Evolutionary conservation across 2,113 vertebrate species (phyloP), one percentile per base, ranked within the genome.

Genomic region (Eurypyga helias): DNA sequence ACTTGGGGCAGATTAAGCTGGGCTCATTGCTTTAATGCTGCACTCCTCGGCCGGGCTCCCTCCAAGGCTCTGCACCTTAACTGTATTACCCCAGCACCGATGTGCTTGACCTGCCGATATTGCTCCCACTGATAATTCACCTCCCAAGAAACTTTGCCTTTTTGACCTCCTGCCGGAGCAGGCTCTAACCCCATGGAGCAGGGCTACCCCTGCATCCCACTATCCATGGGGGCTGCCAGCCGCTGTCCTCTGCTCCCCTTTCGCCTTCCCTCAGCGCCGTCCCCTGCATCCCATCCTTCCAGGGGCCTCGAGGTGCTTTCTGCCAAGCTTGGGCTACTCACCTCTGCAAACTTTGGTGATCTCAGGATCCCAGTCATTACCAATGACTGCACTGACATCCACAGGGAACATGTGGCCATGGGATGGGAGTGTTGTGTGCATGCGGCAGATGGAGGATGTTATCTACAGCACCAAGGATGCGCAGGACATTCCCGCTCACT

Each of bases 141-240:
- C 99, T 99, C 97, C 94, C 97, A 92, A 90, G 98, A 98, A 98
- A 99, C 98, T 98, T 98, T 99, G 99, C 98, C 99, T 99, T 99
- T 98, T 98, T 99, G 98, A 99, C 99, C 99, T 98, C 94, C 89
- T 95, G 52, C 87, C 28, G 11, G 80, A 96, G 91, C 84, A 95
- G 91, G 49, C 91, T 94, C 62, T 82, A 95, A 89, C 96, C 96
- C 95, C 73, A 84, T 0, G 16, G 57, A 93, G 86, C 54, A 62
- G 88, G 87, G 69, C 76, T 93, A 65, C 79, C 91, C 83, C 72
- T 65, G 62, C 54, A 75, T 91, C 79, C 89, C 83, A 70, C 77
- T 6, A 14, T 58, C 79, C 55, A 75, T 0, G 3, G 64, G 45
- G 81, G 26, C 31, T 95, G 41, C 83, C 64, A 51, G 66, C 41